Conservation (phyloP, 2,888 invertebrate genomes). For the Scaptomyza parva region DNA sequence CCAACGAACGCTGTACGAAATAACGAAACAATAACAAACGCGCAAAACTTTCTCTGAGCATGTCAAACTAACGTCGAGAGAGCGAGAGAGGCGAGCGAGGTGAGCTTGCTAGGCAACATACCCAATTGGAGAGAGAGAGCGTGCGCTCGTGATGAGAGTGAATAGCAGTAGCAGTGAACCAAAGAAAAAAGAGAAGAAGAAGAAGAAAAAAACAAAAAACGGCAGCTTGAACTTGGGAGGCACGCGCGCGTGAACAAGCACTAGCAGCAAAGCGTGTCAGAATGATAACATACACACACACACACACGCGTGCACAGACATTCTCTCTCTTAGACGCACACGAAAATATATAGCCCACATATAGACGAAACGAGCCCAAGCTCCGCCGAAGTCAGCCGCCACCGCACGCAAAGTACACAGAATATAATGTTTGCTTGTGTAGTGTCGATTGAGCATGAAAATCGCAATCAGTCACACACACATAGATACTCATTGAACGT, state of each 20-base stretch:
- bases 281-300: constrained; percentile 66
- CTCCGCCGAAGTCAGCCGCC: constrained; percentile 30
- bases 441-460: constrained; percentile 58
- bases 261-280: constrained; percentile 69
- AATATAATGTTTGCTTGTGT: constrained; percentile 49
- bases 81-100: constrained; percentile 17
- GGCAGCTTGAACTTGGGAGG: constrained; percentile 74
- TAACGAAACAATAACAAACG: constrained; percentile 80
- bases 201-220: constrained; percentile 31
- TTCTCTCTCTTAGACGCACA: constrained; percentile 2
- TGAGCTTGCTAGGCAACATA: constrained; percentile 34
- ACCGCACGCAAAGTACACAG: constrained; percentile 22
- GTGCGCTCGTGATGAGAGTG: constrained; percentile 5
- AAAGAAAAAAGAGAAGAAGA: constrained; percentile 12
- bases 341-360: constrained; percentile 46
- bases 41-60: constrained; percentile 78
- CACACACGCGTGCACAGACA: not conserved
- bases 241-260: constrained; percentile 80
- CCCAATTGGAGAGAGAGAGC: constrained; percentile 30
- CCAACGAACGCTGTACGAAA: constrained; percentile 68
- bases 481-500: not conserved
- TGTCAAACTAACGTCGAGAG: constrained; percentile 38
- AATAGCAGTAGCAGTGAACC: constrained; percentile 18
- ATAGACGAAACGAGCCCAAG: constrained; percentile 48
- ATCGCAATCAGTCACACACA: constrained; percentile 45